Conservation (phyloP, 2,113 vertebrate species). For the Thamnaconus septentrionalis region DNA sequence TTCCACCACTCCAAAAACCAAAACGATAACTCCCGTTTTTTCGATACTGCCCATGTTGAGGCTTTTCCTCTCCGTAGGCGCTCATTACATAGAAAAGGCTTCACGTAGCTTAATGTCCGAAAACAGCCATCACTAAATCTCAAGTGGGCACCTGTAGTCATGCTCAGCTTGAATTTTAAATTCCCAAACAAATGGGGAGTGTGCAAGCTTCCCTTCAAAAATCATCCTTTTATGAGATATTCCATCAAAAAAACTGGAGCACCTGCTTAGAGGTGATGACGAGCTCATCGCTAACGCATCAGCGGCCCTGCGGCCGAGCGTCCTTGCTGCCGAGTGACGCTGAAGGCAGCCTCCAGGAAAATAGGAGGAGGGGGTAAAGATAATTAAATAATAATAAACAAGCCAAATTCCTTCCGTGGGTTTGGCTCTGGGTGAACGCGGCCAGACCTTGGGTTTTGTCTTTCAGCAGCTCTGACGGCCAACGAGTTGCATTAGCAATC, state of each 20-base stretch:
- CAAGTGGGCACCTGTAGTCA: no score
- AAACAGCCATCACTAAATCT: no score
- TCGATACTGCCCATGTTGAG: no score
- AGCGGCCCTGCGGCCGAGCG: conserved; percentile 24
- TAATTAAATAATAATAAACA: conserved; percentile 28
- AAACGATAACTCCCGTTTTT: no score
- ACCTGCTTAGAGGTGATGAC: background rate
- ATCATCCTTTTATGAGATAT: no score
- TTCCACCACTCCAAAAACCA: no score
- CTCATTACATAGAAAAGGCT: no score
- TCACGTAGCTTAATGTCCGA: no score
- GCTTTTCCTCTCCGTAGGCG: no score
- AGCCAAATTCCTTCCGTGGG: conserved; percentile 20
- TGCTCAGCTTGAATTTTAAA: no score
- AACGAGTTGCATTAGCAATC: background rate
- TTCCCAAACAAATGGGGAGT: no score
- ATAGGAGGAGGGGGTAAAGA: background rate
- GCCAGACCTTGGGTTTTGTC: conserved; percentile 29
- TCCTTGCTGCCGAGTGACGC: conserved; percentile 29
- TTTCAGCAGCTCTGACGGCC: conserved; percentile 21
- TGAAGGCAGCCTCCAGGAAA: conserved; percentile 42
- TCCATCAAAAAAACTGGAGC: conserved; percentile 23
- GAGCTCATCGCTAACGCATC: conserved; percentile 27
- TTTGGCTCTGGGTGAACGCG: conserved; percentile 8
- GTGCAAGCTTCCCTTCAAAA: no score